These are phyloP conservation scores for Daktulosphaira vitifoliae DNA, from an alignment of 1,140 invertebrate species.

Conservation along the genomic window DNA sequence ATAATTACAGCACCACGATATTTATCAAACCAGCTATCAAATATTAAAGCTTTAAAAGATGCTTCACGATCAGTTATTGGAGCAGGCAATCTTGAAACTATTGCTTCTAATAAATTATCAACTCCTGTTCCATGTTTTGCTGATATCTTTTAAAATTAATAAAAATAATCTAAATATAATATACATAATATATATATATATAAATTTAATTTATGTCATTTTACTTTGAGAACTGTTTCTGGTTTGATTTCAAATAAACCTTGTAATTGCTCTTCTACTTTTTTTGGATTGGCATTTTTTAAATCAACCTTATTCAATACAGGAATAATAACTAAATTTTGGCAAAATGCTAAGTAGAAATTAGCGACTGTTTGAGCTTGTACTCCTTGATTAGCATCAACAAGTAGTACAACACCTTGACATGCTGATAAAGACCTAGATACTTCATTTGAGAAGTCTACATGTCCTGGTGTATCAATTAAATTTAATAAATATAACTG, in stretches of 20 bases:
- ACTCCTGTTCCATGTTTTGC: conserved; percentile 83
- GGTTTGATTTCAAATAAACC: conserved; percentile 76
- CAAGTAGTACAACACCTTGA: conserved; percentile 87
- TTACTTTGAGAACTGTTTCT: conserved; percentile 56
- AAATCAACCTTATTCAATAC: conserved; percentile 97
- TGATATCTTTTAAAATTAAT: conserved; percentile 53
- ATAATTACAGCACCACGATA: conserved; percentile 77
- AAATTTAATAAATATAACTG: conserved; percentile 82
- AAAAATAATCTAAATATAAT: neutral
- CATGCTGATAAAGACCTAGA: conserved; percentile 79
- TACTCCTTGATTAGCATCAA: conserved; percentile 90
- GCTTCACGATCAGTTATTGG: conserved; percentile 54
- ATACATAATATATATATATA: too few species aligned
- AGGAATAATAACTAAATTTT: conserved; percentile 76
- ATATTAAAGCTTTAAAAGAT: conserved; percentile 71
- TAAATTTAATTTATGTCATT: neutral
- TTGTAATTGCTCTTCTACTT: conserved; percentile 67
- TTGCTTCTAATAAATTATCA: conserved; percentile 60
- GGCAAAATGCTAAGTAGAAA: conserved; percentile 82
- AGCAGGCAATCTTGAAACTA: conserved; percentile 70
- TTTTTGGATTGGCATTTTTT: conserved; percentile 76
- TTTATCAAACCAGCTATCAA: conserved; percentile 90
- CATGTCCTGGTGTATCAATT: conserved; percentile 97
- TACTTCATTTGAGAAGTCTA: conserved; percentile 97
- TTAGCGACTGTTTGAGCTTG: conserved; percentile 98